These are phyloP conservation scores for Cotesia glomerata DNA, from an alignment of 1,140 invertebrate genomes.

Conservation along the genomic window DNA sequence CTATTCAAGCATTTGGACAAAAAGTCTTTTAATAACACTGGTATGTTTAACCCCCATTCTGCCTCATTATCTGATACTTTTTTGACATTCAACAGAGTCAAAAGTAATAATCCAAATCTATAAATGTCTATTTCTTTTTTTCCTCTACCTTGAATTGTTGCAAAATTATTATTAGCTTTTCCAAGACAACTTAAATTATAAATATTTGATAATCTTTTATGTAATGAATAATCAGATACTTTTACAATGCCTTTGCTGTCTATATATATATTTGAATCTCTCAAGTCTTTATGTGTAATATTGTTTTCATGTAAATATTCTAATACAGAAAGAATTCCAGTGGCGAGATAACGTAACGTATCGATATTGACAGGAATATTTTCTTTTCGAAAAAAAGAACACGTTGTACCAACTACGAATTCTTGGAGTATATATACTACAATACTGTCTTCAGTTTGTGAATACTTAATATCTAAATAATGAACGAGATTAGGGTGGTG, in stretches of 20 bases:
- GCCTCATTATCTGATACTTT: slow-evolving; percentile 61
- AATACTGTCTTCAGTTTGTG: slow-evolving; percentile 66
- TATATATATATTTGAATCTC: slow-evolving; percentile 72
- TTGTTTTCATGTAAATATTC: slow-evolving; percentile 78
- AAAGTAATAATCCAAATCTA: slow-evolving; percentile 69
- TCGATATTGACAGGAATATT: slow-evolving; percentile 67
- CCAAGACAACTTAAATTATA: slow-evolving; percentile 47
- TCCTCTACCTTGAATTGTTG: slow-evolving; percentile 67
- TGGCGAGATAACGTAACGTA: slow-evolving; percentile 69
- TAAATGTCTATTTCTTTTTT: slow-evolving; percentile 78
- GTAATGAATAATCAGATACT: slow-evolving; percentile 76
- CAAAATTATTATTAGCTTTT: slow-evolving; percentile 57
- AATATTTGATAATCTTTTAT: slow-evolving; percentile 69
- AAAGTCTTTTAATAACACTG: slow-evolving; percentile 73
- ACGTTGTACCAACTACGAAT: slow-evolving; percentile 66
- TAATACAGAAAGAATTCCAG: slow-evolving; percentile 71
- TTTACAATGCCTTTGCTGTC: slow-evolving; percentile 66
- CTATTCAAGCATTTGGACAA: slow-evolving; percentile 70
- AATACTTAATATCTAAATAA: slow-evolving; percentile 75
- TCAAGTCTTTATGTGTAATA: slow-evolving; percentile 78
- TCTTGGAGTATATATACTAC: slow-evolving; percentile 72
- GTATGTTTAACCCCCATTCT: slow-evolving; percentile 58
- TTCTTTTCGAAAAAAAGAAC: slow-evolving; percentile 64
- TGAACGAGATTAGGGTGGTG: slow-evolving; percentile 75
- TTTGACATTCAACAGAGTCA: slow-evolving; percentile 65